Evolutionary conservation across 2,797 vertebrate genomes (phyloP), one percentile per base, ranked within the genome.

Genomic region (Onychomys leucogaster): DNA sequence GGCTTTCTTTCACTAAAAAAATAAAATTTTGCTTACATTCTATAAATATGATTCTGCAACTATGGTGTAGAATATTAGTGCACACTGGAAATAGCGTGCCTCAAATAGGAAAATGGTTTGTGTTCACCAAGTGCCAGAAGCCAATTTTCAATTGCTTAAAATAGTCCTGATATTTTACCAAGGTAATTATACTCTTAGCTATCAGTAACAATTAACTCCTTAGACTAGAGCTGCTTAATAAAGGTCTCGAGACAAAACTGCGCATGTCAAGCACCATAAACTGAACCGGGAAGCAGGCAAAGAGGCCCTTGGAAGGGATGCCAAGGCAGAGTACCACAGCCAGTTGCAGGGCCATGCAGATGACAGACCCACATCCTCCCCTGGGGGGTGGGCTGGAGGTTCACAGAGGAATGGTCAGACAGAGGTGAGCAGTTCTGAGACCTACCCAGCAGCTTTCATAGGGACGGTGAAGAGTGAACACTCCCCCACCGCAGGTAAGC

Each of bases 171-270:
- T 99, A 98, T 99, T 99, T 99, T 98, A 98, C 98, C 97, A 98
- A 98, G 97, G 98, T 98, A 99, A 99, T 99, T 99, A 99, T 96
- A 98, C 98, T 98, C 98, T 98, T 97, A 98, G 98, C 98, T 98
- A 98, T 98, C 98, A 99, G 98, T 98, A 98, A 99, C 98, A 99
- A 99, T 99, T 98, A 99, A 98, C 98, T 98, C 91, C 98, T 98
- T 97, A 98, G 97, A 98, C 94, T 97, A 88, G 96, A 98, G 98
- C 94, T 46, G 91, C 97, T 98, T 98, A 98, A 98, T 98, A 98
- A 98, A 98, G 98, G 98, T 98, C 98, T 98, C 97, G 97, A 98
- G 98, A 98, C 98, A 98, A 98, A 97, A 98, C 91, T 92, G 93
- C 92, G 89, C 97, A 92, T 97, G 97, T 96, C 93, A 97, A 98